Conservation (phyloP, 2,113 vertebrate genomes). For the Andinoacara biseriatus region DNA sequence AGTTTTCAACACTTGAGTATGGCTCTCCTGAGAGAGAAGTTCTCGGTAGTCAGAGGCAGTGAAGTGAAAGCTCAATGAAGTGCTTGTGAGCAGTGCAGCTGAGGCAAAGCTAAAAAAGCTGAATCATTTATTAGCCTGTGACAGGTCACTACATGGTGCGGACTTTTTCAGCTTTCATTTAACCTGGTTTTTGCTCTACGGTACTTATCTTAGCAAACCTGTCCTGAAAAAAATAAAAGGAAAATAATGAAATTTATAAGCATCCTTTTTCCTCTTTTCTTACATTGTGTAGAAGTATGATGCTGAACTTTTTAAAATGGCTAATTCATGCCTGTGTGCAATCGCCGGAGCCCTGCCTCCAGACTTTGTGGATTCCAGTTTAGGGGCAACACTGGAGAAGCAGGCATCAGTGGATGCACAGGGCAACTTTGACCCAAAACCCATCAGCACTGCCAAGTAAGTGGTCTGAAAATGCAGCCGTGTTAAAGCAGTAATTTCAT, state of each 20-base stretch:
- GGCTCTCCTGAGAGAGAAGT: slow-evolving; percentile 16
- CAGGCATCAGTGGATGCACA: slow-evolving; percentile 90
- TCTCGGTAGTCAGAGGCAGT: slow-evolving; percentile 32
- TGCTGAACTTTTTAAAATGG: slow-evolving; percentile 94
- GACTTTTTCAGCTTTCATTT: slow-evolving; percentile 17
- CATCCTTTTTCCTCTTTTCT: background rate
- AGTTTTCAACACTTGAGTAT: slow-evolving; percentile 1
- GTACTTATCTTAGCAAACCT: background rate
- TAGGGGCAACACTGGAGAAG: slow-evolving; percentile 87
- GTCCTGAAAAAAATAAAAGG: background rate
- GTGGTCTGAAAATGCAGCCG: slow-evolving; percentile 51
- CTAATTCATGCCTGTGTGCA: slow-evolving; percentile 92
- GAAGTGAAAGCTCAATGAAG: slow-evolving; percentile 38
- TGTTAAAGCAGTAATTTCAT: background rate
- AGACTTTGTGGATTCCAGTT: slow-evolving; percentile 91
- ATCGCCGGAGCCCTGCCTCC: slow-evolving; percentile 93
- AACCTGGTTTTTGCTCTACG: background rate
- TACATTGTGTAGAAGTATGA: slow-evolving; percentile 89
- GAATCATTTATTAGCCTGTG: slow-evolving; percentile 69
- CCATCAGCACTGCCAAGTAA: slow-evolving; percentile 93
- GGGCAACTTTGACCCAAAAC: slow-evolving; percentile 97
- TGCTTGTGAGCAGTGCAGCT: slow-evolving; percentile 38
- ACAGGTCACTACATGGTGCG: slow-evolving; percentile 29
- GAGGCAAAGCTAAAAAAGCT: slow-evolving; percentile 49
- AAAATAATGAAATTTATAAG: background rate